phyloP scores from a whole-genome alignment of 1,140 invertebrate genomes.

The Batillaria attramentaria region DNA sequence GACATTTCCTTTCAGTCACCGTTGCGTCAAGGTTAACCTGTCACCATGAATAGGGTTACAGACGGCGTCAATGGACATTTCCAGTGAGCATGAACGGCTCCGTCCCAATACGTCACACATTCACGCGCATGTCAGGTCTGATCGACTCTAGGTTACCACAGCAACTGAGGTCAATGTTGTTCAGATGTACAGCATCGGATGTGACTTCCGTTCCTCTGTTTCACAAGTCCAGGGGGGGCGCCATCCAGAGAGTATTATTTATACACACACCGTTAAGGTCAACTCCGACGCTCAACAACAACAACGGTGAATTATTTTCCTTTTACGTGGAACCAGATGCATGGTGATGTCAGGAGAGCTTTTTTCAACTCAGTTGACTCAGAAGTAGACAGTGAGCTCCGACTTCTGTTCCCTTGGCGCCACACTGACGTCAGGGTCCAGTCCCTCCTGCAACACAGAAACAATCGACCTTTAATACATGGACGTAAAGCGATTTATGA shows the following conservation, averaged over 20 bases:
- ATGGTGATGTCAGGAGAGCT: background rate
- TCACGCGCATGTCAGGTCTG: too few species aligned
- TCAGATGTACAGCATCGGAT: background rate
- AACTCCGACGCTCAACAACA: background rate
- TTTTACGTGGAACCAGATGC: too few species aligned
- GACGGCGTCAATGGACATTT: too few species aligned
- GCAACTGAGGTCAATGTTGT: too few species aligned
- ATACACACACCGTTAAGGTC: background rate
- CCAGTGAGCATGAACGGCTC: too few species aligned
- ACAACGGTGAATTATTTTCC: conserved; percentile 19
- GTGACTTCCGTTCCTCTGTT: background rate
- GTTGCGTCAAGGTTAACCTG: too few species aligned
- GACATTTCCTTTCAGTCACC: too few species aligned
- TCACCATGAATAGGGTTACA: too few species aligned
- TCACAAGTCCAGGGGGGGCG: background rate
- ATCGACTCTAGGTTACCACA: too few species aligned
- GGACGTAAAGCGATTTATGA: background rate
- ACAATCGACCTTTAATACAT: conserved; percentile 18
- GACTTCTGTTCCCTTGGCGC: conserved; percentile 39
- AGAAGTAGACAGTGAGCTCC: conserved; percentile 52
- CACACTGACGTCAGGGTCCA: conserved; percentile 27
- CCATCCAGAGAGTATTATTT: background rate
- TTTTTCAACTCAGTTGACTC: too few species aligned
- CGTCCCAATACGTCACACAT: too few species aligned
- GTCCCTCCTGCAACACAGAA: conserved; percentile 33